phyloP scores from a whole-genome alignment of 2,113 vertebrate genomes.

The Panthera leo region DNA sequence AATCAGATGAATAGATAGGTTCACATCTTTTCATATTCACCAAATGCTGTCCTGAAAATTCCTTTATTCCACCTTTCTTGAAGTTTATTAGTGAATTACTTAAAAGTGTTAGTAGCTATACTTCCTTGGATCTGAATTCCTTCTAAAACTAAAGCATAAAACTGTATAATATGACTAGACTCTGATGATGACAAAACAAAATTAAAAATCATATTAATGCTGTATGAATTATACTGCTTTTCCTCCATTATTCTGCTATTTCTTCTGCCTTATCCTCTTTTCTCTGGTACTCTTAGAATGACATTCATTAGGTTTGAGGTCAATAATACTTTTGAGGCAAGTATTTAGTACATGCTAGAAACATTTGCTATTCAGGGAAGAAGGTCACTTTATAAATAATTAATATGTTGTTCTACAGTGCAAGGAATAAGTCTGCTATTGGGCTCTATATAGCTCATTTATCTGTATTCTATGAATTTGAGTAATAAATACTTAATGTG shows the following conservation, averaged over 20 bases:
- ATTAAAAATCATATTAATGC: background rate
- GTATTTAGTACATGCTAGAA: background rate
- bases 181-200: background rate
- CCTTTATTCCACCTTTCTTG: background rate
- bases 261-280: background rate
- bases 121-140: background rate
- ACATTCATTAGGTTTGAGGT: background rate
- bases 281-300: background rate
- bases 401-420: background rate
- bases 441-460: background rate
- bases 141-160: background rate
- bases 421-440: background rate
- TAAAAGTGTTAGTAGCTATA: background rate
- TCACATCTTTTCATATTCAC: background rate
- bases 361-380: background rate
- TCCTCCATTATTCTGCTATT: background rate
- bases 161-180: background rate
- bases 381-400: slow-evolving; percentile 28
- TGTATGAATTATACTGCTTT: background rate
- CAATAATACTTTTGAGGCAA: background rate
- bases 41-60: background rate
- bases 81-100: background rate
- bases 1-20: background rate
- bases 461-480: background rate
- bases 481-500: background rate